Percentiles rank a stretch among this genome's conserved stretches.
These are phyloP conservation scores for Pollachius pollachius DNA, from an alignment of 2,113 vertebrate species.

Conservation along the genomic window DNA sequence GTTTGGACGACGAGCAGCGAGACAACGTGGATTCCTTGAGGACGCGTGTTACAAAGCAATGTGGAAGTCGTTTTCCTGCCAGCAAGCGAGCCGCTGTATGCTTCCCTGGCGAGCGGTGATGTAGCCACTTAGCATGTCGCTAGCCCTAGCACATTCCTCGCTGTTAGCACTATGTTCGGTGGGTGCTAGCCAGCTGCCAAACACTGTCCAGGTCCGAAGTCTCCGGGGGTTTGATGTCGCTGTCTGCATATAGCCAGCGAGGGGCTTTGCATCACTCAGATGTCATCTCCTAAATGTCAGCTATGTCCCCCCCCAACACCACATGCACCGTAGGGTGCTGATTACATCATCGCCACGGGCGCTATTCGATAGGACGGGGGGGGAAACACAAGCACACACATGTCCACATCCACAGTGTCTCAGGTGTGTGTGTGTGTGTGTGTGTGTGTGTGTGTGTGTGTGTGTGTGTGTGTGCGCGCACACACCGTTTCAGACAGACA, in stretches of 20 bases:
- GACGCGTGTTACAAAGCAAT: background rate
- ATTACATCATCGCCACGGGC: constrained; percentile 39
- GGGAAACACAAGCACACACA: constrained; percentile 10
- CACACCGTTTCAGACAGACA: background rate
- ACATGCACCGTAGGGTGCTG: constrained; percentile 15
- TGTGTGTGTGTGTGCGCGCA: background rate
- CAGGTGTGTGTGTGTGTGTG: background rate
- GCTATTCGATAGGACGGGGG: constrained; percentile 19
- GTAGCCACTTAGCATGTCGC: constrained; percentile 15
- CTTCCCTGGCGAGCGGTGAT: background rate
- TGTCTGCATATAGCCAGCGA: constrained; percentile 44
- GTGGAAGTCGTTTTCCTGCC: background rate
- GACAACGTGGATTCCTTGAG: background rate
- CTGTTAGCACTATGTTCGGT: constrained; percentile 16
- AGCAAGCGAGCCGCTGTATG: too few relatives aligned
- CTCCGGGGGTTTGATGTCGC: constrained; percentile 25
- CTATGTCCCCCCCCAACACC: constrained; percentile 34
- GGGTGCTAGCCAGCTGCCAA: constrained; percentile 26
- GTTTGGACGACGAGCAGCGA: background rate
- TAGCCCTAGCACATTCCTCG: constrained; percentile 30
- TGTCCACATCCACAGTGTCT: constrained; percentile 1
- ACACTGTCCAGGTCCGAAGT: constrained; percentile 34
- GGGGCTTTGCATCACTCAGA: constrained; percentile 53
- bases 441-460: constrained; percentile 2
- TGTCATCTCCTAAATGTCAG: constrained; percentile 56